Base-by-base conservation (phyloP, 1,140 invertebrate genomes). In the Lerema accius region DNA sequence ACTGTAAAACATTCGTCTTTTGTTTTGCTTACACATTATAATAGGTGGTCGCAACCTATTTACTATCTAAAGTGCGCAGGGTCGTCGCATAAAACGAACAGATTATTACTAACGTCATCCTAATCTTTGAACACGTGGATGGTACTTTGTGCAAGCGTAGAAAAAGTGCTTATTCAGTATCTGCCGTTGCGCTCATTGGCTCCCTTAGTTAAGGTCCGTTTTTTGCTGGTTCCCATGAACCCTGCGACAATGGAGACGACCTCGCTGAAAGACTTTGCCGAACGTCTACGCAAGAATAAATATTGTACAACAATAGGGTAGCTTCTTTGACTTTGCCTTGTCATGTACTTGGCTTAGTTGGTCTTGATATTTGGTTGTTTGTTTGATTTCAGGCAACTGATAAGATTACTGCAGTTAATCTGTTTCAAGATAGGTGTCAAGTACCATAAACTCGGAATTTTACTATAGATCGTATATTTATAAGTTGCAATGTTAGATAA, bases 221-320 rank as follows among this genome's bases (percentile, higher is more conserved):
- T 90, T 90, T 90, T 87, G 85, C 81, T 55, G 56, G 80, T 90
- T 90, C 85, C 85, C 87, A 90, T 90, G 87, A 90, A 90, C 87
- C 80, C 80, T 77, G 74, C 42, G 81, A 90, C 87, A 90, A 90
- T 85, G 71, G 84, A 63, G 13, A 53, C 83, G 84, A 90, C 87
- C 87, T 88, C 80, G 73, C 78, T 83, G 82, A 87, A 90, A 86
- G 85, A 85, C 78, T 70, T 61, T 43, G 58, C 62, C 79, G 76
- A 80, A 76, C 84, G 88, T 87, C 85, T 78, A 84, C 80, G 80
- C 84, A 88, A 88, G 87, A 90, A 90, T 90, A 90, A 90, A 88
- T 90, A 90, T 90, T 82, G 69, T 51, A 66, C 76, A 85, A 90
- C 87, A 90, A 90, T 88, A 76, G 87, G 84, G 83, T 86, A 76